A percentile compares a stretch with the other conserved stretches of the same genome.
These are phyloP conservation scores for Nothocercus julius DNA, from an alignment of 2,113 vertebrate species.

Conservation along the genomic window DNA sequence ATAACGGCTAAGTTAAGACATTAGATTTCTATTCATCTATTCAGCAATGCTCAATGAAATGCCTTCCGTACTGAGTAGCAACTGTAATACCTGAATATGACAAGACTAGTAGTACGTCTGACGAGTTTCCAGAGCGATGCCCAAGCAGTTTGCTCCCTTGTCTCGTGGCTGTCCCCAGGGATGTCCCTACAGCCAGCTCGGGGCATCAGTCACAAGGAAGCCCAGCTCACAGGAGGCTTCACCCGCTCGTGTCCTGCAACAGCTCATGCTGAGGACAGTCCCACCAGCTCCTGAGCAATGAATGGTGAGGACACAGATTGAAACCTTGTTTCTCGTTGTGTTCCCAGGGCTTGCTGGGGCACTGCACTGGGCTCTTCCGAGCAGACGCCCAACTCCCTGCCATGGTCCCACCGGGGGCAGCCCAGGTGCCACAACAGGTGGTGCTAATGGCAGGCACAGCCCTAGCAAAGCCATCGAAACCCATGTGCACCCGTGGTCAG, in stretches of 20 bases:
- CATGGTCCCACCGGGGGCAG: neutral
- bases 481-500: accelerated
- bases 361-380: neutral
- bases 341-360: neutral
- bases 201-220: neutral
- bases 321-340: neutral
- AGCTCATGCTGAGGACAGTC: neutral
- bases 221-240: neutral
- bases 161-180: neutral
- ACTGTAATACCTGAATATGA: neutral
- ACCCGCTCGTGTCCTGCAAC: no score
- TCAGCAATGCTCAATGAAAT: neutral
- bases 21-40: neutral
- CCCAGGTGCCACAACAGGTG: neutral
- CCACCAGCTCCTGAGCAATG: neutral
- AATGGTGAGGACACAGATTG: neutral
- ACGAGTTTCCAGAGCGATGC: neutral
- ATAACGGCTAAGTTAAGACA: neutral
- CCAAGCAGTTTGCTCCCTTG: neutral
- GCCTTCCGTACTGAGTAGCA: neutral
- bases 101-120: neutral
- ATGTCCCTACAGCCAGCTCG: neutral
- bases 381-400: neutral
- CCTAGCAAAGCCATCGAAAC: neutral
- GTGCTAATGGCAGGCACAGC: accelerated